Evolutionary conservation across 2,113 vertebrate species (phyloP), one percentile per base, ranked within the genome.

Genomic region (Otolemur garnettii): DNA sequence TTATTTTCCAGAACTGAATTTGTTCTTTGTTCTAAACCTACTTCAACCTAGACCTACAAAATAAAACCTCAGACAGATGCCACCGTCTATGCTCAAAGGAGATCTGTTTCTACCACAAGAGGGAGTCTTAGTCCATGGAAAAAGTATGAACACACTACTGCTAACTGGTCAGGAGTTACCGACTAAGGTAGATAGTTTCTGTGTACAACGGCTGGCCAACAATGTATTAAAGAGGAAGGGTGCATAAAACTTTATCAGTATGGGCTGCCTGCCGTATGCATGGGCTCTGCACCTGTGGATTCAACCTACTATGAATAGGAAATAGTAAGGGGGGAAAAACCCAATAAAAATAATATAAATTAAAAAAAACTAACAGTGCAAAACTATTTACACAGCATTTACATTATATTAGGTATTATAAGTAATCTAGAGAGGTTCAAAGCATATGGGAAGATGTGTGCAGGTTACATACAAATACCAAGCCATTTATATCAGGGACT

Each of bases 21-120:
- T 69, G 96, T 91, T 81, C 80, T 96, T 91, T 81, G 66, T 85
- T 96, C 35, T 57, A 88, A 75, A 86, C 35, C 68, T 33, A 80
- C 38, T 68, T 57, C 57, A 93, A 57, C 30, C 68, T n/a, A 91
- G 53, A 80, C 24, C 13, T 53, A 53, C 1, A 26, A 87, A 8
- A 77, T 83, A 77, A 93, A 95, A 72, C 28, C 50, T 95, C 35
- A 59, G 45, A 13, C 69, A 69, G 85, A 50, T 50, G 45, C 8
- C 24, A 7, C 0, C 3, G n/a, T 77, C 59, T 72, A 69, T 60
- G 59, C 64, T 10, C 17, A n/a, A 28, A 94, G 53, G 64, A 69
- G 38, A 26, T 3, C 42, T 0, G 13, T 71, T 90, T 83, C 59
- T 85, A 77, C 96, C 96, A 93, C 96, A 87, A 95, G 92, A 90